Evolutionary conservation across 2,888 invertebrate genomes (phyloP), one percentile per base, ranked within the genome.

Genomic region (Celastrina argiolus): DNA sequence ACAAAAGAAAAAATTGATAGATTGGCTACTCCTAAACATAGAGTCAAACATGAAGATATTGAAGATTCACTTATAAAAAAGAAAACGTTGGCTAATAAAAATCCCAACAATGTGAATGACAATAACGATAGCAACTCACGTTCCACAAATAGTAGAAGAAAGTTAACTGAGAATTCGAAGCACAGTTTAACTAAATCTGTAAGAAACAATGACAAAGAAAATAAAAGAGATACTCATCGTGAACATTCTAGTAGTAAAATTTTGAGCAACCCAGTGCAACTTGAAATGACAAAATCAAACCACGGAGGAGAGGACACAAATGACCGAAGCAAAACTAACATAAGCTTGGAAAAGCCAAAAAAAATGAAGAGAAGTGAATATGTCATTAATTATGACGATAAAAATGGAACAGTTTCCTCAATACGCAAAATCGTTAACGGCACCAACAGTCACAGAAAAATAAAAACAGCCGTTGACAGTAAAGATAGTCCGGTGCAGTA

Each of bases 321-420:
- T 59, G 67, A 66, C 12, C 64, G 67, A 64, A 66, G n/a, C n/a
- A n/a, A 63, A 67, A 28, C 69, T 67, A 59, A 61, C 67, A 51
- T 72, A 73, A 71, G 74, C 71, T 65, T 73, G 71, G 71, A 74
- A 67, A 74, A 69, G 45, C 66, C 77, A 39, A 77, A 74, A 73
- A 77, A 77, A 64, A 74, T 81, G 14, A 82, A 78, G 72, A 77
- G 82, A 73, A 85, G 81, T 74, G 85, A 87, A 79, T 89, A 88
- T 71, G 85, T 91, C 14, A 88, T 91, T 67, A 90, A 91, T 73
- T 91, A 91, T 68, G 87, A 90, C 69, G 90, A 91, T 70, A 89
- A 90, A 79, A 86, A 90, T 69, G 91, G 91, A 72, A 89, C 89
- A 10, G 87, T 90, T 4, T 86, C 91, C 10, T 90, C 91, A 14